A percentile compares a stretch with the other conserved stretches of the same genome.
Conservation (phyloP, 2,113 vertebrate genomes). For the Madoqua kirkii region DNA sequence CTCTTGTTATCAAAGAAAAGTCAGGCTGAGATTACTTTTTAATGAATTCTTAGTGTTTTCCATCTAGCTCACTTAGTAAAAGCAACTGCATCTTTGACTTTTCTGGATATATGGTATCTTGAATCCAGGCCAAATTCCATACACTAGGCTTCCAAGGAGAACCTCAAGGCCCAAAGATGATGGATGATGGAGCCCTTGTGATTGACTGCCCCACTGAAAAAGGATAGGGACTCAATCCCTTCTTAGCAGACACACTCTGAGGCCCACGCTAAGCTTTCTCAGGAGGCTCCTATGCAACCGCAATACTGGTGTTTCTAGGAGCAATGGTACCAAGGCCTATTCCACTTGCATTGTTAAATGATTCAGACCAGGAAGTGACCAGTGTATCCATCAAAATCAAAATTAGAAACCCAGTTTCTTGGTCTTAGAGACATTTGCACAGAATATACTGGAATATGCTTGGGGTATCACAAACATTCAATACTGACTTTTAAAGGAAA, state of each 20-base stretch:
- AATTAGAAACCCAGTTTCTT: neutral
- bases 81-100: conserved; percentile 18
- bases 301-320: neutral
- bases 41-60: neutral
- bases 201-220: neutral
- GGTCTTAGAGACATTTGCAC: neutral
- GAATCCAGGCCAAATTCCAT: neutral
- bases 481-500: neutral
- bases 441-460: neutral
- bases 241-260: neutral
- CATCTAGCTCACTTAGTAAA: neutral
- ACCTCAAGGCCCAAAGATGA: neutral
- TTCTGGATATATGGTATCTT: neutral
- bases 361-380: neutral
- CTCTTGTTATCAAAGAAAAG: neutral
- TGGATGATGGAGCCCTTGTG: neutral
- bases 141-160: neutral
- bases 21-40: neutral
- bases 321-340: neutral
- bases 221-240: neutral
- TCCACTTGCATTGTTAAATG: neutral
- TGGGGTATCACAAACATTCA: neutral
- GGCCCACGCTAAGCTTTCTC: neutral
- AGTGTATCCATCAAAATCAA: neutral
- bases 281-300: neutral